phyloP scores from a whole-genome alignment of 1,140 invertebrate species.

The Phymastichus coffea region DNA sequence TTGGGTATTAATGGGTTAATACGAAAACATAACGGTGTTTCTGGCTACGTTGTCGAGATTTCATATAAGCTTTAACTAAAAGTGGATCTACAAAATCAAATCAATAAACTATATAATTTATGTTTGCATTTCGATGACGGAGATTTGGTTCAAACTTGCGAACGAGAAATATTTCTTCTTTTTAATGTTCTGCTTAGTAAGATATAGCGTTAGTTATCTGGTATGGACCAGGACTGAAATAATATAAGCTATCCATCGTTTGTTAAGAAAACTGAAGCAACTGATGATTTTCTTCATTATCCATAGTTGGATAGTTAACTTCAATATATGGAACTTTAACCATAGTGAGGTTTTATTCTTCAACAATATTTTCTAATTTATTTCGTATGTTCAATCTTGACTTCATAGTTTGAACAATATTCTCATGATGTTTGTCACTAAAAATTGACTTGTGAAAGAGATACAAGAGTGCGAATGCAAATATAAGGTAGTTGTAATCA shows the following conservation, averaged over 20 bases:
- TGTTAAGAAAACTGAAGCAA: background rate
- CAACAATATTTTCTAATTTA: too few relatives aligned
- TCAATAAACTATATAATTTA: too few relatives aligned
- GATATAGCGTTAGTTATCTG: background rate
- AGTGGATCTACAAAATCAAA: too few relatives aligned
- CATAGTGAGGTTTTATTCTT: background rate
- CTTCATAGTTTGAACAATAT: background rate
- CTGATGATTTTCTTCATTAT: conserved; percentile 3
- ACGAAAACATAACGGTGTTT: too few relatives aligned
- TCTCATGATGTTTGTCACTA: background rate
- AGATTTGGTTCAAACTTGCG: too few relatives aligned
- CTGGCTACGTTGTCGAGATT: too few relatives aligned
- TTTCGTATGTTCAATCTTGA: background rate
- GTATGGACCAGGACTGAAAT: background rate
- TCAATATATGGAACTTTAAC: background rate
- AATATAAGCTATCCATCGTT: background rate
- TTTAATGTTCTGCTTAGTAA: background rate
- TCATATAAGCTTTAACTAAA: too few relatives aligned
- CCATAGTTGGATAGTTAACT: background rate
- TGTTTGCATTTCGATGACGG: too few relatives aligned
- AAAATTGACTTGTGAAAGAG: conserved; percentile 1
- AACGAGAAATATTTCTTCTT: too few relatives aligned
- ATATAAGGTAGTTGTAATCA: background rate
- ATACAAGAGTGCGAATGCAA: background rate
- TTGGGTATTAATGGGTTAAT: too few relatives aligned